Conservation (phyloP, 2,113 vertebrate genomes). For the Setophaga coronata region DNA sequence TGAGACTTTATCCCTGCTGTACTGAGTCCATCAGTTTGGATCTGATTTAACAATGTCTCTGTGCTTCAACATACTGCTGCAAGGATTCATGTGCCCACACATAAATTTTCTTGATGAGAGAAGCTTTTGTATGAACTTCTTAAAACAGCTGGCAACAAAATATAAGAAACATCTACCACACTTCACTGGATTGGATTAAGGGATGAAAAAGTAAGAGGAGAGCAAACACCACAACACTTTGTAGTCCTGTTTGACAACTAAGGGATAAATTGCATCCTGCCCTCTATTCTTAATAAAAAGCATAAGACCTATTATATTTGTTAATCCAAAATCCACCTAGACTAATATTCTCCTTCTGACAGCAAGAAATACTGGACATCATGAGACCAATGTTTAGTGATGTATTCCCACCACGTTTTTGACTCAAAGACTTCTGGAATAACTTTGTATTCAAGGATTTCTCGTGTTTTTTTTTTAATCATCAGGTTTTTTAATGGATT, state of each 20-base stretch:
- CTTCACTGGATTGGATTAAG: not conserved
- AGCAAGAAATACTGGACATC: not conserved
- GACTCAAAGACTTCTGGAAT: not conserved
- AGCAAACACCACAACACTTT: not conserved
- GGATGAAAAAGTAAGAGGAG: not conserved
- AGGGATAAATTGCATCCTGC: constrained; percentile 1
- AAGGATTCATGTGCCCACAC: not conserved
- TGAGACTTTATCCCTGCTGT: not conserved
- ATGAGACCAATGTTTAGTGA: not conserved
- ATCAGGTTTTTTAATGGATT: not conserved
- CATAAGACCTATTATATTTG: not conserved
- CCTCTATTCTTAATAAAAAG: constrained; percentile 18
- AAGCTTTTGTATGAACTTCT: not conserved
- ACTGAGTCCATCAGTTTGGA: not conserved
- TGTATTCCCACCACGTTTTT: not conserved
- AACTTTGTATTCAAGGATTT: not conserved
- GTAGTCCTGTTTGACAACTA: not conserved
- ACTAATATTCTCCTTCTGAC: not conserved
- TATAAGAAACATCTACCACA: not conserved
- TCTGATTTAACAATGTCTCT: not conserved
- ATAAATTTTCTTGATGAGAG: not conserved
- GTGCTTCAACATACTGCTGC: not conserved
- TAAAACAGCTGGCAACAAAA: not conserved
- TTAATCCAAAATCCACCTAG: not conserved
- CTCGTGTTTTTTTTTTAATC: not conserved